Percentiles rank a stretch among this genome's conserved stretches.
phyloP scores from a whole-genome alignment of 2,797 vertebrate species.

The Xenops minutus region DNA sequence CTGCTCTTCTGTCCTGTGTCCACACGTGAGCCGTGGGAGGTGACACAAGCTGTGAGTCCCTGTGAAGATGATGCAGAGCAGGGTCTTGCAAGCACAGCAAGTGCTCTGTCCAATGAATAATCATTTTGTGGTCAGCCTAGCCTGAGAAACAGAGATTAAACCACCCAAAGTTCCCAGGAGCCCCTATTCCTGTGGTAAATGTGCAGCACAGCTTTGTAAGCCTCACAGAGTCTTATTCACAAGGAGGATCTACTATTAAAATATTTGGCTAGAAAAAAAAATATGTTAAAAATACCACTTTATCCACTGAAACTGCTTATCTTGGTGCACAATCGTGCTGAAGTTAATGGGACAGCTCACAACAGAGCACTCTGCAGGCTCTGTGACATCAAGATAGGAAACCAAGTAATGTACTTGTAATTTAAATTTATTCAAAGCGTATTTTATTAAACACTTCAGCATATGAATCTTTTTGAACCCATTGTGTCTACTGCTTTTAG shows the following conservation, averaged over 20 bases:
- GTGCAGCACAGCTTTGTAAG: neutral
- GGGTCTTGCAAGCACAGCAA: neutral
- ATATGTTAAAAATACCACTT: neutral
- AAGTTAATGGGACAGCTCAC: conserved; percentile 42
- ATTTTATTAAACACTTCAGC: conserved; percentile 51
- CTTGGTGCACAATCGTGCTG: neutral
- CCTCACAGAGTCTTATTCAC: neutral
- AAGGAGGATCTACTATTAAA: neutral
- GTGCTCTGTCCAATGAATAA: neutral
- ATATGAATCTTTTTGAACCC: conserved; percentile 21
- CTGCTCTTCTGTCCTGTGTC: fast-evolving
- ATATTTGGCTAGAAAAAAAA: neutral
- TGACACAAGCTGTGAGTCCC: neutral
- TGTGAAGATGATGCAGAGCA: neutral
- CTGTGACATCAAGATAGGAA: conserved; percentile 42
- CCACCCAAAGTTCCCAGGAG: neutral
- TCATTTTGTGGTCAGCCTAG: neutral
- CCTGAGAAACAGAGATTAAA: neutral
- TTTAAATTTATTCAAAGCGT: conserved; percentile 54
- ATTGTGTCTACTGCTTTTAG: conserved; percentile 38
- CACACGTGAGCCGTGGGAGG: neutral
- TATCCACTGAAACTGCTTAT: conserved; percentile 38
- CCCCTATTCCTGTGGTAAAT: neutral
- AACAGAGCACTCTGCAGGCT: conserved; percentile 22
- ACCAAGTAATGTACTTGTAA: conserved; percentile 35